Evolutionary conservation across 2,797 vertebrate genomes (phyloP).

Genomic region (Helostoma temminkii): DNA sequence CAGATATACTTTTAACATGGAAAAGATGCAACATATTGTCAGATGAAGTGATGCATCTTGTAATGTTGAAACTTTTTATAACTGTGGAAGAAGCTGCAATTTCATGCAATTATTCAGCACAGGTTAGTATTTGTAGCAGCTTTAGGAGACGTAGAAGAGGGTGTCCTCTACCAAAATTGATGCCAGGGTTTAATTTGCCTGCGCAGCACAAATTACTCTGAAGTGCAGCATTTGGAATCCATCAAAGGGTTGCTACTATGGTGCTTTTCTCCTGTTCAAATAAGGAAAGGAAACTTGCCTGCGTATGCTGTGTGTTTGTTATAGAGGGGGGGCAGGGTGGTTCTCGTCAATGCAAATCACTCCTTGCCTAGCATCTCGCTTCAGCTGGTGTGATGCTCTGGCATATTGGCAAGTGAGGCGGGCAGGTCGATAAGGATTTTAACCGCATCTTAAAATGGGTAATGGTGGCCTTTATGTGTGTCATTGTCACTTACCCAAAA

Average conservation of each 20-base stretch:
- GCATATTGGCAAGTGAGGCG: constrained; percentile 80
- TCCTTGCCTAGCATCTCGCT: constrained; percentile 64
- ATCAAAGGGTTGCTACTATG: constrained; percentile 35
- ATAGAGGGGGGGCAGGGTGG: constrained; percentile 36
- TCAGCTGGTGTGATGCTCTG: constrained; percentile 72
- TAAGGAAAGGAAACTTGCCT: constrained; percentile 31
- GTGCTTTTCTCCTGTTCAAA: constrained; percentile 36
- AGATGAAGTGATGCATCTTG: constrained; percentile 6
- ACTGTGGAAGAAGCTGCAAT: constrained; percentile 46
- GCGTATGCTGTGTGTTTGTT: constrained; percentile 36
- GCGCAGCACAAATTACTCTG: constrained; percentile 44
- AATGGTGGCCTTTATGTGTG: constrained; percentile 85
- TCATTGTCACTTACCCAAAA: constrained; percentile 86
- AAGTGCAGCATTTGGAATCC: constrained; percentile 57
- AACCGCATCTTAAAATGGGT: constrained; percentile 82
- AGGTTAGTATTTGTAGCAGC: constrained; percentile 49
- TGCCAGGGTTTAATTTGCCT: constrained; percentile 75
- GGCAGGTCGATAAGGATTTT: constrained; percentile 83
- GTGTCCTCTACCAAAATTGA: constrained; percentile 61
- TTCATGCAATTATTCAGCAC: constrained; percentile 63
- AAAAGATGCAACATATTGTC: constrained; percentile 2
- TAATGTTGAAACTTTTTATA: constrained; percentile 20
- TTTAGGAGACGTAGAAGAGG: constrained; percentile 46
- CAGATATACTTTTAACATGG: constrained; percentile 18
- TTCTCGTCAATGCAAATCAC: constrained; percentile 76